Base-by-base conservation (phyloP, 2,113 vertebrate genomes). In the Ranitomeya imitator region DNA sequence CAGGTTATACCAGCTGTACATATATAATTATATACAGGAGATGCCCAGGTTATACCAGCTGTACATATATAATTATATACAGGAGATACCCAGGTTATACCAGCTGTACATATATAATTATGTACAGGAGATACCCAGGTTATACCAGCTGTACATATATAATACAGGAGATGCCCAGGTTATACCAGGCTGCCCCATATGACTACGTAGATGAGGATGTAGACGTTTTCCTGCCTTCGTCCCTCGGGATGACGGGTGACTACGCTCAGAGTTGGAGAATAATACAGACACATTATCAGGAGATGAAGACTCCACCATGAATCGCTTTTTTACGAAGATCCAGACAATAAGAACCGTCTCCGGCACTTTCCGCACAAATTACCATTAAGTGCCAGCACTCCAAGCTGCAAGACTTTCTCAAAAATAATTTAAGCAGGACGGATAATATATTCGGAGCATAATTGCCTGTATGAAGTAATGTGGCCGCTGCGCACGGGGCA, bases 361-460 rank as follows among this genome's bases (percentile, higher is more conserved):
- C n/a, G 26, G 18, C 51, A 60, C 74, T 26, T 79, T 65, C 19
- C 16, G 51, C 85, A 79, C 74, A 86, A 52, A 86, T 86, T 86
- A 54, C 9, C 85, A 86, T 78, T 79, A 79, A 79, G 60, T 67
- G 23, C 13, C 23, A 15, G 65, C 85, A 79, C 76, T 65, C n/a
- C 26, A 55, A 78, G 76, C 74, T 14, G 59, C 45, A 67, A 86
- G 85, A 86, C 51, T 67, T 79, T 86, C 74, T 86, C 21, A 79
- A 86, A 85, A 78, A 86, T 86, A 78, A 78, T 86, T 65, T 77
- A 23, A 19, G 51, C n/a, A n/a, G 31, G 76, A 79, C 45, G 76
- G 45, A 54, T 86, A 79, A 86, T 86, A 79, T 86, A 86, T 79
- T 78, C 85, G 61, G 21, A 79, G 51, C 69, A 63, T 86, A 86